phyloP scores from a whole-genome alignment of 2,888 invertebrate species.

The Troides helena region DNA sequence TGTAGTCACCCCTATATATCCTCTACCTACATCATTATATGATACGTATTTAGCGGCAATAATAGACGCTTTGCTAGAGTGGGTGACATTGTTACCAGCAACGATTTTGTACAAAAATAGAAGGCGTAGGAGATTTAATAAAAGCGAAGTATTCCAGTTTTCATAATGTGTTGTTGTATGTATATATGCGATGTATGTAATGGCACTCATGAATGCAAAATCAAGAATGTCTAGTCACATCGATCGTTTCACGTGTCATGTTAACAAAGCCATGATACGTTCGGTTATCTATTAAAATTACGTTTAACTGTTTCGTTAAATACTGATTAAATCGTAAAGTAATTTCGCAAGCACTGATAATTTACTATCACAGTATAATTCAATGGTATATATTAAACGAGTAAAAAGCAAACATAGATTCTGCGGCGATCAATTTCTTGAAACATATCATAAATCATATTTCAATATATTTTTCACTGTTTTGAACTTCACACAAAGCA shows the following conservation, averaged over 20 bases:
- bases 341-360: background rate
- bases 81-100: too few species aligned
- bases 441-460: background rate
- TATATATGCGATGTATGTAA: background rate
- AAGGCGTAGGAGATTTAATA: too few species aligned
- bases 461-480: background rate
- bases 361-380: too few species aligned
- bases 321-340: background rate
- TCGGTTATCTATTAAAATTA: background rate
- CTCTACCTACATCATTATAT: too few species aligned
- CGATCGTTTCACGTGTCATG: conserved; percentile 16
- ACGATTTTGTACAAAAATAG: too few species aligned
- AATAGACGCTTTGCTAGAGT: too few species aligned
- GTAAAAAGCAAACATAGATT: too few species aligned
- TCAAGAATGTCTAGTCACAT: conserved; percentile 22
- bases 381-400: too few species aligned
- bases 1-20: too few species aligned
- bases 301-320: background rate
- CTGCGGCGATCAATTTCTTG: background rate
- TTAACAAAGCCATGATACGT: background rate
- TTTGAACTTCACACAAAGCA: background rate
- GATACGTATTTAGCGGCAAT: too few species aligned
- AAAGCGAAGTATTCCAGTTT: too few species aligned
- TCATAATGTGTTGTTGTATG: too few species aligned
- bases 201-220: conserved; percentile 8